Conservation (phyloP, 2,113 vertebrate genomes). For the Cettia cetti region DNA sequence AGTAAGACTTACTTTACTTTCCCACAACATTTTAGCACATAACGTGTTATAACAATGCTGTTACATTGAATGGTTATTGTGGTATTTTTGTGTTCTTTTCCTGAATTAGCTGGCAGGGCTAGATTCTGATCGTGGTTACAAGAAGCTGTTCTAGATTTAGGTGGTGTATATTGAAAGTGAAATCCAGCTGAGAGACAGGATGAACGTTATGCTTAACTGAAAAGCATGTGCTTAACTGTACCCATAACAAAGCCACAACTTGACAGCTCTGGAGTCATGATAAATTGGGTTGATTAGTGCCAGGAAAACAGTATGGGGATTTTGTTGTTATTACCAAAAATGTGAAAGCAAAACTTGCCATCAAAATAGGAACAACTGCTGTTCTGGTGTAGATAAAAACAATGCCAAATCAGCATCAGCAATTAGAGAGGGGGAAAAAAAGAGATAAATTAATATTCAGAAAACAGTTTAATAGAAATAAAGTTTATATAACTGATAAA, state of each 20-base stretch:
- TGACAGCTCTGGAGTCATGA: background rate
- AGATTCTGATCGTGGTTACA: background rate
- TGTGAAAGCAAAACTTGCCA: background rate
- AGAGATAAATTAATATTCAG: background rate
- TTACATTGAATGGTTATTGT: fast-evolving
- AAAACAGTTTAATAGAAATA: background rate
- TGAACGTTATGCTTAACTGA: background rate
- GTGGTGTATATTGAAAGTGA: background rate
- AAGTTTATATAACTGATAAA: slow-evolving; percentile 12
- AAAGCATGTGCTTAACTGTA: background rate
- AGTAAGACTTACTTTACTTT: background rate
- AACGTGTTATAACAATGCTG: background rate
- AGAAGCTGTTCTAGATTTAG: background rate
- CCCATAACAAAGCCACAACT: background rate
- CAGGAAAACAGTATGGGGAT: background rate
- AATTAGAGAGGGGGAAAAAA: background rate
- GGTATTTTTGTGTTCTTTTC: background rate
- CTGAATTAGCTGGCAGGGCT: background rate
- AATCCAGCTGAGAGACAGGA: background rate
- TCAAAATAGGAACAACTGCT: background rate
- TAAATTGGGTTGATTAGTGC: background rate
- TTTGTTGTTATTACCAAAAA: background rate
- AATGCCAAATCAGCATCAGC: background rate
- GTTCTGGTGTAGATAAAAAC: background rate
- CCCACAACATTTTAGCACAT: background rate